Percentiles rank a stretch among this genome's conserved stretches.
Evolutionary conservation across 2,113 vertebrate genomes (phyloP).

Genomic region (Motacilla tschutschensis): DNA sequence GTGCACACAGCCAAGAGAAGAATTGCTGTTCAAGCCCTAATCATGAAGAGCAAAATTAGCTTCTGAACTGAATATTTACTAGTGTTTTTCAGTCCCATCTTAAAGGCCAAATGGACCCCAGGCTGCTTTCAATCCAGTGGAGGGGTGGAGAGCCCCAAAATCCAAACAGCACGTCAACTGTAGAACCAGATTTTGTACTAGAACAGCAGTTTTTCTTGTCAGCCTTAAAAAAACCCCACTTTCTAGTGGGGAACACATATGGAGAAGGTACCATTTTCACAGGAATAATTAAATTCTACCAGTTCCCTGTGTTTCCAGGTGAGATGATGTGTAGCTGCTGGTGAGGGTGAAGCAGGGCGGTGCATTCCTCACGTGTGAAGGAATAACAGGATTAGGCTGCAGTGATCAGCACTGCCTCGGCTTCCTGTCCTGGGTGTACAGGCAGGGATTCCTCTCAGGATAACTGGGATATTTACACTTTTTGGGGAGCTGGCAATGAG

Average conservation of each 20-base stretch:
- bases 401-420: background rate
- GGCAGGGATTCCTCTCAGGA: background rate
- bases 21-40: background rate
- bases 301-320: background rate
- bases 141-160: background rate
- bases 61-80: background rate
- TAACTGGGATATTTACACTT: background rate
- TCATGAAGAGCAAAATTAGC: background rate
- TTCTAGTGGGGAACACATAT: background rate
- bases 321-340: background rate
- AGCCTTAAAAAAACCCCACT: background rate
- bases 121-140: background rate
- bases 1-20: background rate
- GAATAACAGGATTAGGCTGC: background rate
- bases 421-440: background rate
- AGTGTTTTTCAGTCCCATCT: background rate
- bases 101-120: background rate
- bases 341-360: background rate
- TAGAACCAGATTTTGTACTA: background rate
- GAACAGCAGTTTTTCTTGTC: background rate
- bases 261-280: background rate
- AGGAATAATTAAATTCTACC: background rate
- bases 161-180: background rate
- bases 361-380: rapidly evolving
- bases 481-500: background rate